Evolutionary conservation across 1,140 invertebrate genomes (phyloP), one percentile per base, ranked within the genome.

Genomic region (Nasonia longicornis): DNA sequence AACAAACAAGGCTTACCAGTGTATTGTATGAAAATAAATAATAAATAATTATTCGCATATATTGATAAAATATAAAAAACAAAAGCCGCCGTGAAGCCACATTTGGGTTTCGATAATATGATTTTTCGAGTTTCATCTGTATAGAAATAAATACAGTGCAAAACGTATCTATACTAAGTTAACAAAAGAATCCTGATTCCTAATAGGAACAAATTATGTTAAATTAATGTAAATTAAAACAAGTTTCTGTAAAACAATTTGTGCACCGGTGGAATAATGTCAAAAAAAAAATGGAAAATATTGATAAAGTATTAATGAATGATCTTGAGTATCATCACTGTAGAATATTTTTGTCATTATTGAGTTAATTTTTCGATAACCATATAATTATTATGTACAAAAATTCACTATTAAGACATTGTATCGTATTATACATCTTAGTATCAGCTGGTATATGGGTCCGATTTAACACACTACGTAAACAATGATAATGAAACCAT

Each of bases 361-460:
- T 73, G 10, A 22, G 52, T 79, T 79, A n/a, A 73, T 72, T 35
- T 26, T 16, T 79, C 16, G 64, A 63, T 45, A 8, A 22, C 69
- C 63, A 14, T 72, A n/a, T 14, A 79, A 63, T 45, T 52, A 75
- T 52, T 74, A 22, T 70, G 58, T 78, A 67, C 67, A 82, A 77
- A 64, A 42, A 35, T 14, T 75, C 12, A 52, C 38, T 52, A 38
- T 52, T 26, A 10, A 48, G 64, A 77, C 31, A 42, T 77, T 58
- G 16, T 64, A 67, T 77, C 31, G 26, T 76, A 81, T 72, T 45
- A n/a, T 66, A 77, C n/a, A 77, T 77, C 52, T 77, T 66, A 81
- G 64, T 81, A 88, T 84, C 87, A 90, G 89, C 89, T 90, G 89
- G 89, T 90, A 85, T 87, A 90, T 89, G 89, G 89, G 89, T 90